Conservation (phyloP, 2,888 invertebrate species). For the Hydropsyche betteni region DNA sequence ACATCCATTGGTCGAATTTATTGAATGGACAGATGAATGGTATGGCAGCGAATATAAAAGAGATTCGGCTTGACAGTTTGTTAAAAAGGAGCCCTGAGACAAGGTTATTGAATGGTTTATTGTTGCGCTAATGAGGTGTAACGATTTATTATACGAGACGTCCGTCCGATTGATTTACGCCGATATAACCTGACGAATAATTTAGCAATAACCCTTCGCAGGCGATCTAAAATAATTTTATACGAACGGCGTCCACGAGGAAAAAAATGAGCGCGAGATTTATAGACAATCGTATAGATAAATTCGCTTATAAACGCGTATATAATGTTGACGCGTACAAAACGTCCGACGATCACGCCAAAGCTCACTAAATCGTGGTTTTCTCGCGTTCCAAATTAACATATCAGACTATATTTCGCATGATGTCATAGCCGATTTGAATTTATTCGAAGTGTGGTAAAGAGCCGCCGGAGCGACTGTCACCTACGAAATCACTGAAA, state of each 20-base stretch:
- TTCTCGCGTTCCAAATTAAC: slow-evolving; percentile 9
- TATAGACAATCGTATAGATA: slow-evolving; percentile 9
- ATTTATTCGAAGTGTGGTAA: not conserved
- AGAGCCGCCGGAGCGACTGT: not conserved
- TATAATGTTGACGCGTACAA: not conserved
- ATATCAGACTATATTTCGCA: slow-evolving; percentile 19
- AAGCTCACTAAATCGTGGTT: slow-evolving; percentile 23
- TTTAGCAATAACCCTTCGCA: slow-evolving; percentile 13
- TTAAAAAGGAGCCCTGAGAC: slow-evolving; percentile 2
- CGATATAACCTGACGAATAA: slow-evolving; percentile 11
- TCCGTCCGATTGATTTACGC: slow-evolving; percentile 15
- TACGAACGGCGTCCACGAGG: not conserved
- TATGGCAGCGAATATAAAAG: slow-evolving; percentile 32
- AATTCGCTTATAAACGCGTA: no score
- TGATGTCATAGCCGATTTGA: slow-evolving; percentile 21
- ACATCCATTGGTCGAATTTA: slow-evolving; percentile 27
- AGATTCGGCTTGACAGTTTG: slow-evolving; percentile 39
- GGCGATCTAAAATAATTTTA: not conserved
- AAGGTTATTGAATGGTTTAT: slow-evolving; percentile 35
- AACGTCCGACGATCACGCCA: slow-evolving; percentile 11
- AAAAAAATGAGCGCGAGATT: slow-evolving; percentile 8
- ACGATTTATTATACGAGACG: slow-evolving; percentile 36
- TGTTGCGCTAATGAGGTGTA: slow-evolving; percentile 44
- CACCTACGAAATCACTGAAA: slow-evolving; percentile 5
- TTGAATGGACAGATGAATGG: slow-evolving; percentile 39